A percentile compares a stretch with the other conserved stretches of the same genome.
phyloP scores from a whole-genome alignment of 1,140 invertebrate species.

The Penaeus indicus region DNA sequence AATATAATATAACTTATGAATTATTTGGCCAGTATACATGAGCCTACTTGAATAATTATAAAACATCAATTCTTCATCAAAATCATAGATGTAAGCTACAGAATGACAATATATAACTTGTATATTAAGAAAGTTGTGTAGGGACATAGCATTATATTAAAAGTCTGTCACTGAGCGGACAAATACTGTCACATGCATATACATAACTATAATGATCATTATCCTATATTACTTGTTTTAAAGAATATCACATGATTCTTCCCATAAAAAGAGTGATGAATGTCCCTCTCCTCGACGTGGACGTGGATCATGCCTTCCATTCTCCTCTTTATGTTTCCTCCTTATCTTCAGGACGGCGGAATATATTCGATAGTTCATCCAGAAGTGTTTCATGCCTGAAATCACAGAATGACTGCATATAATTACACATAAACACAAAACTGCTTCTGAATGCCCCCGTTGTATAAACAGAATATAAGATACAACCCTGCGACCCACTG shows the following conservation, averaged over 20 bases:
- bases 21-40: too few species aligned
- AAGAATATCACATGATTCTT: not conserved
- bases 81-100: too few species aligned
- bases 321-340: slow-evolving; percentile 28
- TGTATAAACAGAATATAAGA: not conserved
- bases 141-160: too few species aligned
- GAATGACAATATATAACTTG: too few species aligned
- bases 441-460: not conserved
- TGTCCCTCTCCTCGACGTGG: not conserved
- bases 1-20: too few species aligned
- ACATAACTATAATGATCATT: too few species aligned
- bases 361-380: slow-evolving; percentile 95
- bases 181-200: too few species aligned
- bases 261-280: not conserved
- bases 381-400: slow-evolving; percentile 83
- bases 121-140: too few species aligned
- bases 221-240: too few species aligned
- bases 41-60: too few species aligned
- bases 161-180: too few species aligned
- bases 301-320: not conserved
- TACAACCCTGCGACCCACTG: not conserved
- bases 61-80: too few species aligned
- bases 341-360: slow-evolving; percentile 73
- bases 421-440: slow-evolving; percentile 65
- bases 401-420: not conserved